These are phyloP conservation scores for Pyrrhura leucotis DNA, from an alignment of 2,797 vertebrate genomes.

Conservation along the genomic window DNA sequence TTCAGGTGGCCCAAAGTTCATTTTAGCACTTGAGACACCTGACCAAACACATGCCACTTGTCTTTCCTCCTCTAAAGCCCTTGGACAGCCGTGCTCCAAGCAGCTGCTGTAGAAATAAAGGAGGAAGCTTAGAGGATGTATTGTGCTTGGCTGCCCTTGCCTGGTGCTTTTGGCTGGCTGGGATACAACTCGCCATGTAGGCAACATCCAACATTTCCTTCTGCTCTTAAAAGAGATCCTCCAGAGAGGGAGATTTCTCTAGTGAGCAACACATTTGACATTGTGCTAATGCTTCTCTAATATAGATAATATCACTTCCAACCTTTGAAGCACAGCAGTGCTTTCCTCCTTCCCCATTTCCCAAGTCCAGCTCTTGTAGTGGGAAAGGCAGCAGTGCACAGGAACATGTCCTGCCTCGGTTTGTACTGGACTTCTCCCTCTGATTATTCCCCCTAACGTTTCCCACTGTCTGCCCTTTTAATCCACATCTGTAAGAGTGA, in stretches of 20 bases:
- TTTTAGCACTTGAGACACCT: not conserved
- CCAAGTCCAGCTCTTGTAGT: not conserved
- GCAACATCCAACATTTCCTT: not conserved
- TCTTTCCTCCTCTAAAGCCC: not conserved
- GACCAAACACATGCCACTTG: not conserved
- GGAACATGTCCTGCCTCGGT: not conserved
- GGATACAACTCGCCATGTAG: fast-evolving
- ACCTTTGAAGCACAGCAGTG: not conserved
- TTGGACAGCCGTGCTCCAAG: not conserved
- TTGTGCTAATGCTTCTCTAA: not conserved
- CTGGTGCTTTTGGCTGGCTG: slow-evolving; percentile 33
- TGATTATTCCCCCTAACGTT: not conserved
- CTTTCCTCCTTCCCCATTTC: not conserved
- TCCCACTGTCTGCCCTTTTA: not conserved
- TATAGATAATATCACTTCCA: not conserved
- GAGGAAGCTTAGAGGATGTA: slow-evolving; percentile 13
- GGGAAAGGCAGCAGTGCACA: not conserved
- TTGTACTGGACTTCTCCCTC: not conserved
- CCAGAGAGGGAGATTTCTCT: not conserved
- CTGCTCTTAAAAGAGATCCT: not conserved
- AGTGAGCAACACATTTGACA: not conserved
- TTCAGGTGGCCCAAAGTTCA: not conserved
- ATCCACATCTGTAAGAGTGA: slow-evolving; percentile 32
- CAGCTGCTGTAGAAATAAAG: slow-evolving; percentile 34
- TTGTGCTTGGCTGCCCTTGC: not conserved